Conservation (phyloP, 92 coral and sea anemone genomes). For the Paragorgia papillata region DNA sequence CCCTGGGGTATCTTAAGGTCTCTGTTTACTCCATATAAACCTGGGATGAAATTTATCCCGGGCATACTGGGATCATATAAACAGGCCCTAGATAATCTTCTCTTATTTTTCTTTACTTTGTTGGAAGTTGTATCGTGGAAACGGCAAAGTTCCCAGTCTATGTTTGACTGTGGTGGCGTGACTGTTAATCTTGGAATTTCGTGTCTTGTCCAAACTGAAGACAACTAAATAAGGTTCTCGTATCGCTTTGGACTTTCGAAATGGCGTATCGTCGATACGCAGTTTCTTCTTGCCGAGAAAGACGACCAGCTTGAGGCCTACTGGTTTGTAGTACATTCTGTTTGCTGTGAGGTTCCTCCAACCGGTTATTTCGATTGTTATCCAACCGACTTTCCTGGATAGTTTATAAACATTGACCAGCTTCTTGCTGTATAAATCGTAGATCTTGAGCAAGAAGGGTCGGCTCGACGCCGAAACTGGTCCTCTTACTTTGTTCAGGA, state of each 20-base stretch:
- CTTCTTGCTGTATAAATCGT: slow-evolving; percentile 22
- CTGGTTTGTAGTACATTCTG: neutral
- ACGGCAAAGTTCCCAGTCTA: no score
- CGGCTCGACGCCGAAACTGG: neutral
- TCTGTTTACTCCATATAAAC: no score
- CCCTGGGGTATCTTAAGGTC: no score
- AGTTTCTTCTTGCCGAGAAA: slow-evolving; percentile 6
- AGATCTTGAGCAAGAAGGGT: slow-evolving; percentile 17
- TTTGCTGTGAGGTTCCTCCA: neutral
- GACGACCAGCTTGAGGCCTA: slow-evolving; percentile 15
- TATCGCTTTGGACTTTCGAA: neutral
- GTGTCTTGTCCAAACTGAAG: no score
- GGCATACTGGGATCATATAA: no score
- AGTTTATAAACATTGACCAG: neutral
- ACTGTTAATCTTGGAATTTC: no score
- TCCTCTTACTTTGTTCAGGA: slow-evolving; percentile 6
- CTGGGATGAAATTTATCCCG: no score
- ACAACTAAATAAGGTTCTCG: slow-evolving; percentile 21
- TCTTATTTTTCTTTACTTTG: no score
- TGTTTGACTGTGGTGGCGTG: no score
- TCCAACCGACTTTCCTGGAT: neutral
- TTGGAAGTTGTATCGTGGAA: no score
- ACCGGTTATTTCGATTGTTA: slow-evolving; percentile 17
- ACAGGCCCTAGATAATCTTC: no score
- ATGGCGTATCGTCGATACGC: neutral